Conservation (phyloP, 2,797 vertebrate genomes). For the Loris lydekkerianus region DNA sequence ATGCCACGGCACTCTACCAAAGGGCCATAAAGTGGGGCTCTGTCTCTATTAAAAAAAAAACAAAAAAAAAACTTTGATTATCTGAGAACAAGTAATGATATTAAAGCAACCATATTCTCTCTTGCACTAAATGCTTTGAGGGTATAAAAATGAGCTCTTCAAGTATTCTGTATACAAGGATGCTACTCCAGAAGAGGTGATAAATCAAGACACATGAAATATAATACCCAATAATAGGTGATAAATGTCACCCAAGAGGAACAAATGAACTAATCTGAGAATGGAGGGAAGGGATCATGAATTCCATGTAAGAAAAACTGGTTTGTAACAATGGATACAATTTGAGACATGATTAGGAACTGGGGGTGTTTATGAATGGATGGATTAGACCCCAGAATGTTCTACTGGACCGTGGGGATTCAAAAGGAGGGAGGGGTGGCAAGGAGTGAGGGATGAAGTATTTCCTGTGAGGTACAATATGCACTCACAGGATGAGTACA, state of each 20-base stretch:
- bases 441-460: neutral
- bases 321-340: neutral
- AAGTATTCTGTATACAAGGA: neutral
- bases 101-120: neutral
- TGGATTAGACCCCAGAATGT: neutral
- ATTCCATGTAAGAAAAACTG: neutral
- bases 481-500: neutral
- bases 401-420: neutral
- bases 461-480: neutral
- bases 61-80: neutral
- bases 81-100: slow-evolving; percentile 50
- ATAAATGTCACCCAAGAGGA: neutral
- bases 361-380: neutral
- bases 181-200: neutral
- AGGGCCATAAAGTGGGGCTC: too few species aligned
- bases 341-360: neutral
- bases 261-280: neutral
- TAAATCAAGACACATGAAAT: slow-evolving; percentile 26
- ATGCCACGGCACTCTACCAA: too few species aligned
- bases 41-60: too few species aligned
- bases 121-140: neutral
- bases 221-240: neutral
- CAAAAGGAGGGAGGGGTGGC: neutral
- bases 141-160: slow-evolving; percentile 34
- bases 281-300: neutral